A percentile compares a stretch with the other conserved stretches of the same genome.
These are phyloP conservation scores for Puma concolor DNA, from an alignment of 2,113 vertebrate species.

Conservation along the genomic window DNA sequence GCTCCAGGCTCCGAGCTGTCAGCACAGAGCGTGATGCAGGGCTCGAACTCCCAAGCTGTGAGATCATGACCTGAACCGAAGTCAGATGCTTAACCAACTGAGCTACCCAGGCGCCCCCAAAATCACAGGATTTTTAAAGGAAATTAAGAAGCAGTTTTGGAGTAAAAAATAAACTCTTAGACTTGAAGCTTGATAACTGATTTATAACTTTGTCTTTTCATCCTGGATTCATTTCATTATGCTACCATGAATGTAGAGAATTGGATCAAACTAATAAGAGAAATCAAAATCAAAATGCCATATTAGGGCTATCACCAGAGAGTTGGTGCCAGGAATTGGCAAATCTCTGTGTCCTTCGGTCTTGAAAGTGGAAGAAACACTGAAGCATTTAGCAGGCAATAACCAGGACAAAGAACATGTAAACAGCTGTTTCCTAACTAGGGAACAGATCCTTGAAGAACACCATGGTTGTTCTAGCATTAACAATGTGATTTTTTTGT, in stretches of 20 bases:
- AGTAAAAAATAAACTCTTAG: neutral
- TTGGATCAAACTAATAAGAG: constrained; percentile 19
- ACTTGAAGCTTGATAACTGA: neutral
- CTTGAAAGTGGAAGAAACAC: constrained; percentile 47
- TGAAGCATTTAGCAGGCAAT: constrained; percentile 24
- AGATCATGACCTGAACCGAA: no score
- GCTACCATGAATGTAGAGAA: neutral
- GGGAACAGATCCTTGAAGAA: constrained; percentile 40
- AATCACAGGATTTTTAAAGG: neutral
- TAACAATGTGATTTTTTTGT: constrained; percentile 5
- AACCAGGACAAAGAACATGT: constrained; percentile 30
- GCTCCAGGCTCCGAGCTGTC: no score
- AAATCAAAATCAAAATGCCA: neutral
- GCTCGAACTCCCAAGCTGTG: no score
- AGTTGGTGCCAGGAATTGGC: neutral
- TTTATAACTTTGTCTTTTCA: neutral
- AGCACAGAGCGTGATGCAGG: no score
- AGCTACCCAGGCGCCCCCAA: neutral
- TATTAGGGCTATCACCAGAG: neutral
- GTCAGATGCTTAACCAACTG: no score
- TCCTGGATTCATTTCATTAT: neutral
- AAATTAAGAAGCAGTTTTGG: neutral
- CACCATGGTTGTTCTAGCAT: constrained; percentile 12
- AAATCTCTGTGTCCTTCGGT: neutral
- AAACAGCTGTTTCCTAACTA: constrained; percentile 51